Conservation (phyloP, 2,113 vertebrate genomes). For the Labrus mixtus region DNA sequence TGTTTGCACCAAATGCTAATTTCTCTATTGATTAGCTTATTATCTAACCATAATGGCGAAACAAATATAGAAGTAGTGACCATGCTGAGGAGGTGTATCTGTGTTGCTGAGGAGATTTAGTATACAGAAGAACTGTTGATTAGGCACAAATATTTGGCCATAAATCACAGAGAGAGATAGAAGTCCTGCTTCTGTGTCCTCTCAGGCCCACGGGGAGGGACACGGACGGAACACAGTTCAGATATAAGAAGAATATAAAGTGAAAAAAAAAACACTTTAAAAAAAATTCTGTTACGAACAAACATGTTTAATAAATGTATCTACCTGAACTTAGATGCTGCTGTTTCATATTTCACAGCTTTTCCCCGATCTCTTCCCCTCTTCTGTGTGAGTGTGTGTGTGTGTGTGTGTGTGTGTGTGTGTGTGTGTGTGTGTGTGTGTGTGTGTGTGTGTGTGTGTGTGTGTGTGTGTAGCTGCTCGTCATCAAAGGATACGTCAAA, state of each 20-base stretch:
- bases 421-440: too few species aligned
- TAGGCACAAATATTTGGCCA: slow-evolving; percentile 75
- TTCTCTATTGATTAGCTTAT: slow-evolving; percentile 68
- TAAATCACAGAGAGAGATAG: slow-evolving; percentile 75
- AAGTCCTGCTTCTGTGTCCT: slow-evolving; percentile 44
- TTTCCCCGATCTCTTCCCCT: slow-evolving; percentile 49
- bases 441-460: slow-evolving; percentile 25
- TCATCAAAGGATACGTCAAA: slow-evolving; percentile 81
- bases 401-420: slow-evolving; percentile 38
- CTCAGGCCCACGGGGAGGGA: slow-evolving; percentile 48
- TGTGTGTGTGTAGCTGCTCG: slow-evolving; percentile 52
- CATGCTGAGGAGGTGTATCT: slow-evolving; percentile 28
- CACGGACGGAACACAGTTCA: slow-evolving; percentile 31
- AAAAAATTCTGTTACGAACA: slow-evolving; percentile 18
- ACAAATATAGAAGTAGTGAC: slow-evolving; percentile 37
- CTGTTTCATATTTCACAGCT: slow-evolving; percentile 67
- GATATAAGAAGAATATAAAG: slow-evolving; percentile 9
- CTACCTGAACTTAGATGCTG: slow-evolving; percentile 65
- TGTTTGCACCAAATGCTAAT: slow-evolving; percentile 54
- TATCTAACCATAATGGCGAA: slow-evolving; percentile 48
- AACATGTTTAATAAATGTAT: slow-evolving; percentile 59
- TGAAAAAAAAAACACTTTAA: slow-evolving; percentile 3
- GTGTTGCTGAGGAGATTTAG: slow-evolving; percentile 52
- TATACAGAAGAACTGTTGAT: slow-evolving; percentile 78
- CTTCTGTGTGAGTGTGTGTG: slow-evolving; percentile 21